Conservation (phyloP, 1,140 invertebrate species). For the Drosophila santomea region DNA sequence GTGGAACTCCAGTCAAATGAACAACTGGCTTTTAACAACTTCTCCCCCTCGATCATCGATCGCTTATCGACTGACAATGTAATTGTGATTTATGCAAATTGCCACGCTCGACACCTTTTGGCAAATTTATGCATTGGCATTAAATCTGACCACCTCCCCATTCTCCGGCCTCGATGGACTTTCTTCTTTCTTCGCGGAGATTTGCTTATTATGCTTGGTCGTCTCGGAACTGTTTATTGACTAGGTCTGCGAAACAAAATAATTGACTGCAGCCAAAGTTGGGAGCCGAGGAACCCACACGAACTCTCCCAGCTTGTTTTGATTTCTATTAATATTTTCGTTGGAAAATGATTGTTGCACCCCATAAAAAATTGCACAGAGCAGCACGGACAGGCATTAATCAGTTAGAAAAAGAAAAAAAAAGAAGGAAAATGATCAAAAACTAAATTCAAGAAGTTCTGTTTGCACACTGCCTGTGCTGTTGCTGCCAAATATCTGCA, state of each 20-base stretch:
- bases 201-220: constrained; percentile 59
- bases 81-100: constrained; percentile 83
- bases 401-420: constrained; percentile 39
- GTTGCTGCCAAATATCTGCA: constrained; percentile 40
- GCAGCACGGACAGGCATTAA: constrained; percentile 69
- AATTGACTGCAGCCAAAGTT: constrained; percentile 20
- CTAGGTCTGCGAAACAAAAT: constrained; percentile 55
- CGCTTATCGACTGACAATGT: constrained; percentile 76
- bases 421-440: neutral
- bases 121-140: constrained; percentile 32
- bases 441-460: constrained; percentile 60
- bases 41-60: constrained; percentile 43
- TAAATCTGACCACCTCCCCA: constrained; percentile 27
- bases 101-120: constrained; percentile 61
- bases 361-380: constrained; percentile 62
- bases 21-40: constrained; percentile 35
- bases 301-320: constrained; percentile 66
- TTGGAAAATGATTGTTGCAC: constrained; percentile 74
- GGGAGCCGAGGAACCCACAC: constrained; percentile 42
- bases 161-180: constrained; percentile 27
- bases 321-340: constrained; percentile 80
- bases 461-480: constrained; percentile 50
- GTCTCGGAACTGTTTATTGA: constrained; percentile 65
- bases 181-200: constrained; percentile 49
- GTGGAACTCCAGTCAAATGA: constrained; percentile 7